These are phyloP conservation scores for Amazonetta brasiliensis DNA, from an alignment of 2,797 vertebrate species.

Conservation along the genomic window DNA sequence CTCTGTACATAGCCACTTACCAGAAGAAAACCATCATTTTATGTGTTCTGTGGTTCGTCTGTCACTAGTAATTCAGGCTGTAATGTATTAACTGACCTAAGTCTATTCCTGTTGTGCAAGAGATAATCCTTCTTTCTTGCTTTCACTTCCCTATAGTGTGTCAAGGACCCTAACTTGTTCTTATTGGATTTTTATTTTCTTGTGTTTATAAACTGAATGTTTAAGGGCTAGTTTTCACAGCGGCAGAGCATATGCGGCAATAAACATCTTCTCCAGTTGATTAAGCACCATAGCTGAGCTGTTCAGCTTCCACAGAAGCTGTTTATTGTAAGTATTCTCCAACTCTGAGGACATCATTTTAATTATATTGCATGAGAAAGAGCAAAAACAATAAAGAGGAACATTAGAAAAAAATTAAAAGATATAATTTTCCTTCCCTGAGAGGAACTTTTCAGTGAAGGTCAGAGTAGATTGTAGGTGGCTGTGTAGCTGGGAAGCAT, in stretches of 20 bases:
- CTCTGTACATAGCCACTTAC: not conserved
- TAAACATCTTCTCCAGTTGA: conserved; percentile 61
- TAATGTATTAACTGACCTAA: not conserved
- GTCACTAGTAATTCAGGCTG: conserved; percentile 42
- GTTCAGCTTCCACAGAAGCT: conserved; percentile 34
- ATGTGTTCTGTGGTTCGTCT: not conserved
- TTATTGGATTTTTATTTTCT: conserved; percentile 69
- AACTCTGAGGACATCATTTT: conserved; percentile 60
- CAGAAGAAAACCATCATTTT: conserved; percentile 35
- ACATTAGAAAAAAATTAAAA: conserved; percentile 61
- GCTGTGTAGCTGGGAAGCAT: not conserved
- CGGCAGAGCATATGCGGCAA: conserved; percentile 50
- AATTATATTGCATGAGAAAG: conserved; percentile 66
- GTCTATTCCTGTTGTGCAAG: not conserved
- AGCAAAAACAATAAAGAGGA: conserved; percentile 51
- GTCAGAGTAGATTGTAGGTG: conserved; percentile 30
- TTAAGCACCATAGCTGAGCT: conserved; percentile 42
- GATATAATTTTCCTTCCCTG: conserved; percentile 53
- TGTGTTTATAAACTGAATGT: conserved; percentile 48
- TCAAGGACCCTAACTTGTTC: conserved; percentile 64
- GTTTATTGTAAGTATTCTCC: conserved; percentile 38
- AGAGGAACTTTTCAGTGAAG: conserved; percentile 53
- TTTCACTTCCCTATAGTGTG: conserved; percentile 22
- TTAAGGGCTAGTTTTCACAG: conserved; percentile 51
- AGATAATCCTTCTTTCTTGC: conserved; percentile 20